Evolutionary conservation across 2,113 vertebrate species (phyloP).

Genomic region (Madoqua kirkii): DNA sequence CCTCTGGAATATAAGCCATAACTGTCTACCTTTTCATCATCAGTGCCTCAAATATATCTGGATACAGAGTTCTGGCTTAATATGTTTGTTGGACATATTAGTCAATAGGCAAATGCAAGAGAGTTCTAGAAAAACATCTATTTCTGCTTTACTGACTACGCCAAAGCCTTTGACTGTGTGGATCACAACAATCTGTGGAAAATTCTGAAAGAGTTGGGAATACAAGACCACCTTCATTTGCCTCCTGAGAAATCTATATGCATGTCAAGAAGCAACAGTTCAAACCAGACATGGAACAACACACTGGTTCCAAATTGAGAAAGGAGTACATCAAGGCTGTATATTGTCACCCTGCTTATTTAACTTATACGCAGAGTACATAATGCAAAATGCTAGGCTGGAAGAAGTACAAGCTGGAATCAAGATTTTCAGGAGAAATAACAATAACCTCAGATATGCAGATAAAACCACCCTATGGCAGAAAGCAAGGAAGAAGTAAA

Average conservation of each 20-base stretch:
- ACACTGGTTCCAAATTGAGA: background rate
- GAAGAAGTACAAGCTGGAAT: background rate
- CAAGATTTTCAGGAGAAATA: background rate
- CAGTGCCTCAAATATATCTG: background rate
- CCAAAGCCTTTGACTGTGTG: background rate
- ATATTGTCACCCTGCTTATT: background rate
- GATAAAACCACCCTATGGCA: background rate
- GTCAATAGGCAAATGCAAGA: background rate
- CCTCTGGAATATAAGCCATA: background rate
- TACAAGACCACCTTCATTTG: background rate
- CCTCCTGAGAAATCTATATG: background rate
- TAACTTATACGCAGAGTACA: background rate
- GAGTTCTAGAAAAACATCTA: background rate
- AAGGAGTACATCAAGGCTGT: background rate
- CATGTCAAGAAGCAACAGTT: background rate
- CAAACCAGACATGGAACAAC: background rate
- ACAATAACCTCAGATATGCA: background rate
- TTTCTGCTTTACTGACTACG: background rate
- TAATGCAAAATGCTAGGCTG: background rate
- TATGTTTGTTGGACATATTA: background rate
- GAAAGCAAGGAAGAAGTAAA: background rate
- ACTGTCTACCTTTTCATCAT: background rate
- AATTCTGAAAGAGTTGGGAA: background rate
- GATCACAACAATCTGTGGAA: background rate
- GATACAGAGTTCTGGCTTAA: background rate